phyloP scores from a whole-genome alignment of 2,113 vertebrate species.

The Caloenas nicobarica region DNA sequence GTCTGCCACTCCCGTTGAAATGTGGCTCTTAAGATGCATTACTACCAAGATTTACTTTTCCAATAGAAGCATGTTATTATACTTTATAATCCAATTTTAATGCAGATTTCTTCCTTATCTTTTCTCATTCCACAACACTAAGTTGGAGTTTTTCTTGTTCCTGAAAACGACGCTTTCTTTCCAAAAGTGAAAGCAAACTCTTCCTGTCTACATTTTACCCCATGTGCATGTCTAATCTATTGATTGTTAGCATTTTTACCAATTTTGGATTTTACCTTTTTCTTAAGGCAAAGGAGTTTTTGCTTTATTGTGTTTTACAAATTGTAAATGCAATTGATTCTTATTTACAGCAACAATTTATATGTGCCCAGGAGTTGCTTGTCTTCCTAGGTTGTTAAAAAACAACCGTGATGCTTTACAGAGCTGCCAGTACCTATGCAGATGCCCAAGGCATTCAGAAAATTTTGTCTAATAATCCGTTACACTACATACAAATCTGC shows the following conservation, averaged over 20 bases:
- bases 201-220: background rate
- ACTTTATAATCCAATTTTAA: background rate
- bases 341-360: background rate
- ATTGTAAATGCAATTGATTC: background rate
- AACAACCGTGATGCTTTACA: background rate
- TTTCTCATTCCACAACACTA: background rate
- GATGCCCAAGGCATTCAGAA: background rate
- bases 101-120: background rate
- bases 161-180: background rate
- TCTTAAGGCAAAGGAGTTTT: background rate
- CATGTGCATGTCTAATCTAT: background rate
- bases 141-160: background rate
- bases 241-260: background rate
- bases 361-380: background rate
- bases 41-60: background rate
- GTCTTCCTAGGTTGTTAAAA: background rate
- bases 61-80: background rate
- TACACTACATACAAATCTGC: background rate
- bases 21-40: background rate
- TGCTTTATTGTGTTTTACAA: background rate
- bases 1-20: background rate
- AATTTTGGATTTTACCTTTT: background rate
- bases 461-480: background rate
- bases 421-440: background rate
- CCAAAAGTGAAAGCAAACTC: background rate